These are phyloP conservation scores for Helogale parvula DNA, from an alignment of 2,113 vertebrate genomes.

Conservation along the genomic window DNA sequence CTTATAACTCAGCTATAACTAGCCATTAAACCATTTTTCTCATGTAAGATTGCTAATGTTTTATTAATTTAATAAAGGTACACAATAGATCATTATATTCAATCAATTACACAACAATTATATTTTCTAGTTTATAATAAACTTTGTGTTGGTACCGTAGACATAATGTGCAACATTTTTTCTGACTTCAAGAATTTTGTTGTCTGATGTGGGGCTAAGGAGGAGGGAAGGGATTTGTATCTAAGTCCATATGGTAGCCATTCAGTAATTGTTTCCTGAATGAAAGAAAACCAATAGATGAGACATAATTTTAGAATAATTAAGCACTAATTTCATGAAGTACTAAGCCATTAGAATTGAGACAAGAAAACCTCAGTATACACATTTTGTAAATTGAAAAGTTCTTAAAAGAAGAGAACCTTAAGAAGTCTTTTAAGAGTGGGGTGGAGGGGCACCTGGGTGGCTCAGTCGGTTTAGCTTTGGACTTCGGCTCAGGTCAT, in stretches of 20 bases:
- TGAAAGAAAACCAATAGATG: not conserved
- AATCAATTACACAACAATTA: not conserved
- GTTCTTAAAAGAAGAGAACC: not conserved
- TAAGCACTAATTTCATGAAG: not conserved
- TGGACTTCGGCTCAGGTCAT: too few species aligned
- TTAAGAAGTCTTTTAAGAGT: not conserved
- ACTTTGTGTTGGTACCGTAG: not conserved
- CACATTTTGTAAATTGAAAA: not conserved
- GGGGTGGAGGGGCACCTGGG: too few species aligned
- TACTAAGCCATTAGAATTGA: not conserved
- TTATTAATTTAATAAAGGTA: slow-evolving; percentile 40
- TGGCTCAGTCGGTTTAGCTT: too few species aligned
- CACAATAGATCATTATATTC: not conserved
- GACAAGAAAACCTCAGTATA: not conserved
- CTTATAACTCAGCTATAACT: not conserved
- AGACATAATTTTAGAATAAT: not conserved
- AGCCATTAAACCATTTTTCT: not conserved
- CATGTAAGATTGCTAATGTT: not conserved
- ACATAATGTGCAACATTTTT: not conserved
- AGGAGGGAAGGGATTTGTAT: not conserved
- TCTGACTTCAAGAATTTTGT: not conserved
- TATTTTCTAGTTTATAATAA: not conserved
- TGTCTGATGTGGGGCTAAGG: not conserved
- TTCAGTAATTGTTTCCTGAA: not conserved
- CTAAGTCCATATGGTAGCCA: not conserved